Percentiles rank a stretch among this genome's conserved stretches.
These are phyloP conservation scores for Drosophila pseudoananassae DNA, from an alignment of 1,140 invertebrate species.

Conservation along the genomic window DNA sequence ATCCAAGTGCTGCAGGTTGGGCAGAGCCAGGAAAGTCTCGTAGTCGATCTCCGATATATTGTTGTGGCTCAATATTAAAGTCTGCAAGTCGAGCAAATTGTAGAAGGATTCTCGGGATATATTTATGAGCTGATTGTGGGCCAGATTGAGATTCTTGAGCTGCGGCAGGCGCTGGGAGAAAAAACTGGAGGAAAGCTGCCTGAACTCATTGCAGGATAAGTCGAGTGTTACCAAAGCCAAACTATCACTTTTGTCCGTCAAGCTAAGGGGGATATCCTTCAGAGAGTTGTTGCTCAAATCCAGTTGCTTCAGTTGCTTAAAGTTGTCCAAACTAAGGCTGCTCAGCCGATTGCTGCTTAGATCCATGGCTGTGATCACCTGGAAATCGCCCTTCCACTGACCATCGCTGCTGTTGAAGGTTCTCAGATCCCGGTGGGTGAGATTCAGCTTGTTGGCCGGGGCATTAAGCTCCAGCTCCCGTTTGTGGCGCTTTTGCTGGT, in stretches of 20 bases:
- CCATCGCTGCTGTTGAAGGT: slow-evolving; percentile 54
- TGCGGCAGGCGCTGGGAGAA: slow-evolving; percentile 73
- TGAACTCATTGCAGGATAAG: slow-evolving; percentile 85
- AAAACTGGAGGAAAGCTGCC: slow-evolving; percentile 72
- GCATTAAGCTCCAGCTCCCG: slow-evolving; percentile 43
- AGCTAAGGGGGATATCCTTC: slow-evolving; percentile 17
- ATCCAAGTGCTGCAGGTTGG: slow-evolving; percentile 91
- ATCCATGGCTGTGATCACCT: slow-evolving; percentile 54
- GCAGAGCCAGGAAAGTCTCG: slow-evolving; percentile 87
- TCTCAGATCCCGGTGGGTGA: slow-evolving; percentile 41
- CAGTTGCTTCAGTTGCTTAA: slow-evolving; percentile 55
- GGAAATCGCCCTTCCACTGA: slow-evolving; percentile 56
- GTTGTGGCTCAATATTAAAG: slow-evolving; percentile 86
- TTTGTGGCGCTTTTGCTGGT: slow-evolving; percentile 58
- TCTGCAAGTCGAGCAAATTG: slow-evolving; percentile 81
- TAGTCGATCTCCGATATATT: slow-evolving; percentile 85
- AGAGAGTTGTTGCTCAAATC: slow-evolving; percentile 64
- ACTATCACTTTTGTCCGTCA: slow-evolving; percentile 22
- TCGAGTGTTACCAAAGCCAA: slow-evolving; percentile 83
- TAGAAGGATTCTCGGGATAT: slow-evolving; percentile 83
- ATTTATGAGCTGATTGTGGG: slow-evolving; percentile 84
- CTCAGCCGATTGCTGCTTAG: slow-evolving; percentile 56
- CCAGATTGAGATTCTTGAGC: slow-evolving; percentile 87
- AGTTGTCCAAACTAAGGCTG: slow-evolving; percentile 42
- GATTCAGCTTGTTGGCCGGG: slow-evolving; percentile 38